These are phyloP conservation scores for Drosophila neonasuta DNA, from an alignment of 2,888 invertebrate genomes.

Conservation along the genomic window DNA sequence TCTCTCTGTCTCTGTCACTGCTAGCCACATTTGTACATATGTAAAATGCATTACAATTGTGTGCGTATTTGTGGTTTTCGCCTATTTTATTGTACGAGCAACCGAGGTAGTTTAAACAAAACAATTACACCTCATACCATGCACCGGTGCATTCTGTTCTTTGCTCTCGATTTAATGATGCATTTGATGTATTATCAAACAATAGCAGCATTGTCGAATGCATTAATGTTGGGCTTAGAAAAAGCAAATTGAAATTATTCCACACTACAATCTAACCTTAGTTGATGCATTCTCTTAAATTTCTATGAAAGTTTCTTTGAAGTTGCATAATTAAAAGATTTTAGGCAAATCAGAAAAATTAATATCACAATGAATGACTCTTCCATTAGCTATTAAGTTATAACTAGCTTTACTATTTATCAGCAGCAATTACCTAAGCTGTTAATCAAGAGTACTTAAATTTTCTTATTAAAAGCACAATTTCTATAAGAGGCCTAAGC, in stretches of 20 bases:
- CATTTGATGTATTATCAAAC: conserved; percentile 48
- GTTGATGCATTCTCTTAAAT: neutral
- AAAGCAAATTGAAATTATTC: neutral
- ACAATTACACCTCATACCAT: conserved; percentile 3
- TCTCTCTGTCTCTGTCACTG: conserved; percentile 4
- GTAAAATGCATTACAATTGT: conserved; percentile 39
- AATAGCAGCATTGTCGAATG: conserved; percentile 25
- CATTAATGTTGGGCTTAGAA: neutral
- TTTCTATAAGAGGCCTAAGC: conserved; percentile 1
- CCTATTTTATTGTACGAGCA: conserved; percentile 41
- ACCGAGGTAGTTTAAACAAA: conserved; percentile 16
- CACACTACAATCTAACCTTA: neutral
- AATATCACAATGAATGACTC: no score
- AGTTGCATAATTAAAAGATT: neutral
- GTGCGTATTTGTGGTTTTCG: conserved; percentile 51
- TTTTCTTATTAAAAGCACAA: neutral
- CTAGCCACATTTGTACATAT: conserved; percentile 40
- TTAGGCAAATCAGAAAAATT: no score
- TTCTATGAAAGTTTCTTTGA: neutral
- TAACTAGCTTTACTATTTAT: neutral
- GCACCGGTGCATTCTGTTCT: neutral
- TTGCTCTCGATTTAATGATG: conserved; percentile 48
- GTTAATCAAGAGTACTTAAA: no score
- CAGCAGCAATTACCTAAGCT: neutral
- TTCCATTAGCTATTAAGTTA: no score